Evolutionary conservation across 2,797 vertebrate genomes (phyloP), one percentile per base, ranked within the genome.

Genomic region (Zenarchopterus dispar): DNA sequence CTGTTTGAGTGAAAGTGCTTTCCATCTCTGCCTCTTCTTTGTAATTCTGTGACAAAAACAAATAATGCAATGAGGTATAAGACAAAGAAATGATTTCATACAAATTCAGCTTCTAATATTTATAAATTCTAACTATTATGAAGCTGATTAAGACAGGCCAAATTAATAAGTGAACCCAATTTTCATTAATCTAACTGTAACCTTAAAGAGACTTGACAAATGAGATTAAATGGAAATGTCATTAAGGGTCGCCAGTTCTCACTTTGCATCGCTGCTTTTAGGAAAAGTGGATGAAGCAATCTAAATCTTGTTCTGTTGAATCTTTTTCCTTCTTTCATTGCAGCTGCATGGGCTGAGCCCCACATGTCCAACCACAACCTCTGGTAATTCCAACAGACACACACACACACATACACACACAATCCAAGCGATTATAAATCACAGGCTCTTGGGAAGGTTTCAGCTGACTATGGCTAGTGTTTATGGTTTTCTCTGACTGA

Each of bases 391-490:
- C 82, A 81, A 84, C 80, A 36, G 68, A 39, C 36, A 15, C 13
- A 15, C 36, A 16, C 36, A 16, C 36, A 39, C 11, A 36, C 33
- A 36, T 1, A 53, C 75, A 74, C 69, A 77, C 73, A n/a, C 43
- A 26, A 75, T 88, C 75, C 68, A 48, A 45, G 63, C 78, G 78
- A 91, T 87, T 86, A 86, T 90, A 92, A 92, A 91, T 91, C 88
- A 89, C 65, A 53, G 62, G 69, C 82, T 67, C 80, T 60, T 68
- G 76, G 82, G 70, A 63, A 86, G 68, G 75, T 79, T 89, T 87
- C 59, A 84, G 62, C 61, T 71, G 77, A 84, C 84, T 83, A 59
- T 22, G 72, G 67, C 78, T 78, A 73, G 77, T 85, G 87, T 92
- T 92, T 89, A 89, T 84, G 81, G 78, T 78, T 86, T 81, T 78